Evolutionary conservation across 2,888 invertebrate genomes (phyloP).

Genomic region (Hartigia nigra): DNA sequence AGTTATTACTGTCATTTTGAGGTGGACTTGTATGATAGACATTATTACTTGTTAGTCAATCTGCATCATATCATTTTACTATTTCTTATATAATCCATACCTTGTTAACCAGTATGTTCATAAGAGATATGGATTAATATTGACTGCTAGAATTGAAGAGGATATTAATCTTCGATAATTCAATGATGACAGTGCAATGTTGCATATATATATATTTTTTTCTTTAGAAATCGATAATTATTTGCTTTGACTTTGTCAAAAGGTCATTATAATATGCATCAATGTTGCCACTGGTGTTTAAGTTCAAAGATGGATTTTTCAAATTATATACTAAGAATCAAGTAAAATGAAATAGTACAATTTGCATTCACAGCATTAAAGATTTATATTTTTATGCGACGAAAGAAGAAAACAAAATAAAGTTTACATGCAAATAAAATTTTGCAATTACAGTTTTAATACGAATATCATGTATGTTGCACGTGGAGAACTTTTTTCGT

Average conservation of each 20-base stretch:
- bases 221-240: background rate
- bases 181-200: too few species aligned
- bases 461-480: background rate
- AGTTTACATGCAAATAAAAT: background rate
- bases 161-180: background rate
- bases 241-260: background rate
- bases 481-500: background rate
- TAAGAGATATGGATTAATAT: background rate
- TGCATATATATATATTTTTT: too few species aligned
- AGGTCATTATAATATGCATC: background rate
- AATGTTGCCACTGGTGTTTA: background rate
- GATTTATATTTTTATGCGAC: background rate
- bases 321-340: background rate
- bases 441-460: background rate
- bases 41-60: slow-evolving; percentile 60
- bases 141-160: background rate
- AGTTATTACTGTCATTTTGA: too few species aligned
- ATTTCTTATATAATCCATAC: slow-evolving; percentile 7
- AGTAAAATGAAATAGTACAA: background rate
- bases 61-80: slow-evolving; percentile 46
- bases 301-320: background rate
- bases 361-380: background rate
- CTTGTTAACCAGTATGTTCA: background rate
- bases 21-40: too few species aligned
- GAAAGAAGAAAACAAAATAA: background rate